Percentiles rank a stretch among this genome's conserved stretches.
phyloP scores from a whole-genome alignment of 2,797 vertebrate genomes.

The Lophotriccus pileatus region DNA sequence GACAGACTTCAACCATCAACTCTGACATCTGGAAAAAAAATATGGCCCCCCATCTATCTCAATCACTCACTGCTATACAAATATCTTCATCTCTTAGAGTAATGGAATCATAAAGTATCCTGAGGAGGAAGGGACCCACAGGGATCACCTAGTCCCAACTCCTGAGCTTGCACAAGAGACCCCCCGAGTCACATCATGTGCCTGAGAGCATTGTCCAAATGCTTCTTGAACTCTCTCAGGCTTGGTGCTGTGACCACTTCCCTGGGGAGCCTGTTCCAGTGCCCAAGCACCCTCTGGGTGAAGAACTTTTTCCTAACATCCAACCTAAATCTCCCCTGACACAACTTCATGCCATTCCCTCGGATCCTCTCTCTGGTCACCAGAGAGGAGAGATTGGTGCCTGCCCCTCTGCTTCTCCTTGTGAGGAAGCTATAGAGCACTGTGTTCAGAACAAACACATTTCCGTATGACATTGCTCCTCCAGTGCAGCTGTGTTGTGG shows the following conservation, averaged over 20 bases:
- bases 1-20: not conserved
- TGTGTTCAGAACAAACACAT: not conserved
- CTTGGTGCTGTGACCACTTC: not conserved
- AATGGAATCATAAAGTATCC: not conserved
- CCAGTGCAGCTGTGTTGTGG: not conserved
- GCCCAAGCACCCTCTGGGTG: fast-evolving
- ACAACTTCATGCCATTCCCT: fast-evolving
- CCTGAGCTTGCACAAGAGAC: not conserved
- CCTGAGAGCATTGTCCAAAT: fast-evolving
- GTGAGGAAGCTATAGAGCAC: fast-evolving
- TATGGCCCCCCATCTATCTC: not conserved
- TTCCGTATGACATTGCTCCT: not conserved
- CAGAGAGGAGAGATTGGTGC: not conserved
- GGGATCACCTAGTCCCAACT: fast-evolving
- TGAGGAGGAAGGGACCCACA: not conserved
- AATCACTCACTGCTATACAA: not conserved
- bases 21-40: not conserved
- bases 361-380: not conserved
- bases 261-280: not conserved
- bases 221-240: fast-evolving
- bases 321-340: fast-evolving
- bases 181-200: not conserved
- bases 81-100: not conserved
- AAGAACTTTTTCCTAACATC: fast-evolving
- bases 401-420: not conserved